Percentiles rank a stretch among this genome's conserved stretches.
phyloP scores from a whole-genome alignment of 2,113 vertebrate genomes.

The Potamarius usumacintae region DNA sequence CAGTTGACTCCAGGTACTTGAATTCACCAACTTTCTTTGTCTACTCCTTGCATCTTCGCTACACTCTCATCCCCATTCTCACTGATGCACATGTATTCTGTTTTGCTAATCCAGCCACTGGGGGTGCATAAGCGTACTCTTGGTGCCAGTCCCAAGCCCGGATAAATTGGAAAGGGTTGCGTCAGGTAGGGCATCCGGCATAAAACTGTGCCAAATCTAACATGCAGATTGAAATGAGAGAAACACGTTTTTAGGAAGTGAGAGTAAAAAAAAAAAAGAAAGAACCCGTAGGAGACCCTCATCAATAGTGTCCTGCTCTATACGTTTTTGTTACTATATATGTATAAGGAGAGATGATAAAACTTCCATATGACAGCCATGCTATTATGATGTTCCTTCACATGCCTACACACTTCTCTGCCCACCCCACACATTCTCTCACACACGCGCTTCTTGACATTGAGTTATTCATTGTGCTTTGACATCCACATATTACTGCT shows the following conservation, averaged over 20 bases:
- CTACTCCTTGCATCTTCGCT: no score
- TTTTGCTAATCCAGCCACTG: no score
- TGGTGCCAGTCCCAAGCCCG: no score
- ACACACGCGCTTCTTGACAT: constrained; percentile 50
- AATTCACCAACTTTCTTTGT: no score
- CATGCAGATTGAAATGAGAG: no score
- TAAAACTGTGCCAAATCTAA: no score
- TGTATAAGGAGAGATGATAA: neutral
- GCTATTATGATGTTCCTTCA: constrained; percentile 63
- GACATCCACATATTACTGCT: constrained; percentile 60
- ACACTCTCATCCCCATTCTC: no score
- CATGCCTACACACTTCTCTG: constrained; percentile 62
- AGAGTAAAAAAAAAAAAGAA: neutral
- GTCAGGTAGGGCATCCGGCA: no score
- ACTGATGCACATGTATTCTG: no score
- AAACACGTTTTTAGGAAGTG: neutral
- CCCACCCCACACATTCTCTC: neutral
- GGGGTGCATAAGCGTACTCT: no score
- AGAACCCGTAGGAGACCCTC: neutral
- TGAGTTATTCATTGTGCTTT: constrained; percentile 61
- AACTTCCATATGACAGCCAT: constrained; percentile 46
- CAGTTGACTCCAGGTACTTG: no score
- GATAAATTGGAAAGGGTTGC: no score
- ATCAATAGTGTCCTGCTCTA: neutral
- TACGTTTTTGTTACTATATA: neutral